These are phyloP conservation scores for Drosophila hamatofila DNA, from an alignment of 2,888 invertebrate species.

Conservation along the genomic window DNA sequence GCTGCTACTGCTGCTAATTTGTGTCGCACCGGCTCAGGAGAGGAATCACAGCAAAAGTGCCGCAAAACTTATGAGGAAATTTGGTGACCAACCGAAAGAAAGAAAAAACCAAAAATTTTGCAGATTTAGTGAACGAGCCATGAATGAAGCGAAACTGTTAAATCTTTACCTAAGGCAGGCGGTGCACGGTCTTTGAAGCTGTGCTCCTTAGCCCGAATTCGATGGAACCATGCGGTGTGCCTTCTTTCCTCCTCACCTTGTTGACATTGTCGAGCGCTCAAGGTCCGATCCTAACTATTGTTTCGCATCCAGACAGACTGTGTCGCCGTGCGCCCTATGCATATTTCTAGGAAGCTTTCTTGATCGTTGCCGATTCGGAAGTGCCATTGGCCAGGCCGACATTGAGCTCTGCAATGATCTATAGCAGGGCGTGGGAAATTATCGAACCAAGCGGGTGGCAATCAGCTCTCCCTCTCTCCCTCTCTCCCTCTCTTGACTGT, in stretches of 20 bases:
- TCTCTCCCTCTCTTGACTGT: conserved; percentile 1
- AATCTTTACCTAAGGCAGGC: conserved; percentile 34
- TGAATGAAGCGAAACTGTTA: conserved; percentile 46
- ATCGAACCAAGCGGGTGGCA: conserved; percentile 41
- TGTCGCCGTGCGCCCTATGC: conserved; percentile 29
- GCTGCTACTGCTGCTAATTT: conserved; percentile 49
- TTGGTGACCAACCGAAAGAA: conserved; percentile 46
- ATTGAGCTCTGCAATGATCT: conserved; percentile 20
- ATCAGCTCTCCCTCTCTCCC: neutral
- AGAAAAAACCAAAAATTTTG: conserved; percentile 57
- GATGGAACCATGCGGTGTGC: conserved; percentile 59
- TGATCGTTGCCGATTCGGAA: conserved; percentile 54
- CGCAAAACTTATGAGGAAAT: conserved; percentile 82
- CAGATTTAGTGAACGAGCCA: conserved; percentile 53
- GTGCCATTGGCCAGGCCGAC: conserved; percentile 51
- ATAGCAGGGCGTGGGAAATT: conserved; percentile 63
- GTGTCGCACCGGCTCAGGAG: conserved; percentile 19
- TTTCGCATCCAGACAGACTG: conserved; percentile 36
- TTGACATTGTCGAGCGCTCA: conserved; percentile 57
- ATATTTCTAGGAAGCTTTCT: conserved; percentile 60
- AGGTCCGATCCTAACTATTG: conserved; percentile 56
- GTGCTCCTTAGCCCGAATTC: conserved; percentile 46
- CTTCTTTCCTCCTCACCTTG: conserved; percentile 42
- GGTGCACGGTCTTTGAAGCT: conserved; percentile 61
- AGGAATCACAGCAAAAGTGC: conserved; percentile 60